Evolutionary conservation across 1,140 invertebrate genomes (phyloP).

Genomic region (Pseudomyrmex dendroicus): DNA sequence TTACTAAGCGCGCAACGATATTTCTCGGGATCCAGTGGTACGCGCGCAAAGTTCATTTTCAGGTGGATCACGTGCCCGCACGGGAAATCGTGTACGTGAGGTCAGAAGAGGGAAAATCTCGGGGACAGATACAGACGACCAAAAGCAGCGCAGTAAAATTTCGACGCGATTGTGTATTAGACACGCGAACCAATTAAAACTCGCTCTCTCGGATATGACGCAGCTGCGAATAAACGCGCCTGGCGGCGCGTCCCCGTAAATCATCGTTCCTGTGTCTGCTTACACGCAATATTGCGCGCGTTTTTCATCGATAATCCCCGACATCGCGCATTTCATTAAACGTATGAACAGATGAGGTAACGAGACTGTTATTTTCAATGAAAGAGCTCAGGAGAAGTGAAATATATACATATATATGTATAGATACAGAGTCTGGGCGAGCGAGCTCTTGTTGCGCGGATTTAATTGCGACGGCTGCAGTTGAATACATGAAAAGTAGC

Average conservation of each 20-base stretch:
- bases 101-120: constrained; percentile 3
- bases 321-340: constrained; percentile 56
- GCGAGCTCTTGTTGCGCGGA: not conserved
- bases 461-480: constrained; percentile 37
- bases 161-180: constrained; percentile 31
- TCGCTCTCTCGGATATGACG: constrained; percentile 42
- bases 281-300: constrained; percentile 43
- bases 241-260: constrained; percentile 1
- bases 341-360: constrained; percentile 12
- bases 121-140: not conserved
- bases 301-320: constrained; percentile 49
- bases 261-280: constrained; percentile 28
- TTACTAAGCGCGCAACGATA: constrained; percentile 50
- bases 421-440: constrained; percentile 13
- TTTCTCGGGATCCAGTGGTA: constrained; percentile 37
- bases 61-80: constrained; percentile 61
- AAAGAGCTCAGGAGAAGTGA: not conserved
- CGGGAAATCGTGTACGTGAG: not conserved
- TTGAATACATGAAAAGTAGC: constrained; percentile 32
- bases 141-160: constrained; percentile 55
- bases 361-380: constrained; percentile 42
- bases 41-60: constrained; percentile 50
- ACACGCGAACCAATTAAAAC: constrained; percentile 51
- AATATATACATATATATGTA: not conserved
- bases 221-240: constrained; percentile 27